Conservation (phyloP, 2,797 vertebrate genomes). For the Hydrolagus colliei region DNA sequence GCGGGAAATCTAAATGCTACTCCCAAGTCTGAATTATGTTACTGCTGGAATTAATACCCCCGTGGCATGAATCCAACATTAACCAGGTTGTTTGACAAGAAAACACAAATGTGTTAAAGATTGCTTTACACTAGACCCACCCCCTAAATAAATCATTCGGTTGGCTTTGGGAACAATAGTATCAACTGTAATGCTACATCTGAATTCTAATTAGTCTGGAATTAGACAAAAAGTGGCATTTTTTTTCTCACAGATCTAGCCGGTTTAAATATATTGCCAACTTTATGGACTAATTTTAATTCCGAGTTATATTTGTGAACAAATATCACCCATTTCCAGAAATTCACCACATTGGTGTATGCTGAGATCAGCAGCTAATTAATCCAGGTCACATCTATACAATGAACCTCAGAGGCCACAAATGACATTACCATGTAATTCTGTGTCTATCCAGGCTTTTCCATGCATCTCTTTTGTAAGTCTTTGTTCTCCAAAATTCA, state of each 20-base stretch:
- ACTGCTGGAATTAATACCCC: too few species aligned
- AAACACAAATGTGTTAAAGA: neutral
- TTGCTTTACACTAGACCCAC: neutral
- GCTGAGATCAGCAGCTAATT: too few species aligned
- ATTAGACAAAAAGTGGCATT: too few species aligned
- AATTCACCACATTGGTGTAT: too few species aligned
- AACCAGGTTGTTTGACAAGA: neutral
- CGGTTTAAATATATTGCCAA: neutral
- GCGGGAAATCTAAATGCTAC: too few species aligned
- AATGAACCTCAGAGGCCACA: neutral
- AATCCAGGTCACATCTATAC: neutral
- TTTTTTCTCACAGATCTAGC: too few species aligned
- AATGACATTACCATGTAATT: neutral
- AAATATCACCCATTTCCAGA: too few species aligned
- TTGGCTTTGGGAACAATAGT: neutral
- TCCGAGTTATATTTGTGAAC: too few species aligned
- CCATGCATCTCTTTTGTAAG: neutral
- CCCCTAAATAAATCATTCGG: neutral
- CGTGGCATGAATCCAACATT: too few species aligned
- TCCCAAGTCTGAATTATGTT: too few species aligned
- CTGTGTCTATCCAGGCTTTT: neutral
- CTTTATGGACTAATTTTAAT: neutral
- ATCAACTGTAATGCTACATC: conserved; percentile 34
- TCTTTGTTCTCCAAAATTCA: neutral
- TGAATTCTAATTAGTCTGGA: conserved; percentile 32